Evolutionary conservation across 2,797 vertebrate genomes (phyloP).

Genomic region (Paguma larvata): DNA sequence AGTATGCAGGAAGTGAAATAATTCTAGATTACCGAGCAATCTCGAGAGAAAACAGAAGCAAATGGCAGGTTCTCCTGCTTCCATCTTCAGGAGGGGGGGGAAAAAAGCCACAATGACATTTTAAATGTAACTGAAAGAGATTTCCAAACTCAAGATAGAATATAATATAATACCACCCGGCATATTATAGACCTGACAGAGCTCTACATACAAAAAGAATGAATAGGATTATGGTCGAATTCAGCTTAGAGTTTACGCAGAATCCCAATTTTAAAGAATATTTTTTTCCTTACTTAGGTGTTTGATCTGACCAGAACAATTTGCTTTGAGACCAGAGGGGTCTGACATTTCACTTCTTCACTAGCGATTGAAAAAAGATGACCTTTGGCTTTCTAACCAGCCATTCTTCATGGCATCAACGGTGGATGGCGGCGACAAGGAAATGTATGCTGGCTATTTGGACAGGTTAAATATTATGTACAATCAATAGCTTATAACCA

Average conservation of each 20-base stretch:
- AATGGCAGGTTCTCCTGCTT: slow-evolving; percentile 38
- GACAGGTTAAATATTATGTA: slow-evolving; percentile 68
- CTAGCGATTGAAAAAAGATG: not conserved
- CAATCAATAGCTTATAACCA: slow-evolving; percentile 80
- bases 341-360: slow-evolving; percentile 59
- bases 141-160: slow-evolving; percentile 19
- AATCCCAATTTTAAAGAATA: slow-evolving; percentile 38
- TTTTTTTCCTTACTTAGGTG: slow-evolving; percentile 41
- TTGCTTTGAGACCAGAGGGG: slow-evolving; percentile 54
- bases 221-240: not conserved
- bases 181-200: not conserved
- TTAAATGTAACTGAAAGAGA: slow-evolving; percentile 44
- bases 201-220: slow-evolving; percentile 22
- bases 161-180: slow-evolving; percentile 13
- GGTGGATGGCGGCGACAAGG: not conserved
- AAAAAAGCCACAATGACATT: slow-evolving; percentile 2
- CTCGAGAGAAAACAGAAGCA: not conserved
- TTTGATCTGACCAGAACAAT: slow-evolving; percentile 9
- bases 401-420: slow-evolving; percentile 20
- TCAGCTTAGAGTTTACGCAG: slow-evolving; percentile 59
- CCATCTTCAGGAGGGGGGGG: not conserved
- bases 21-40: slow-evolving; percentile 52
- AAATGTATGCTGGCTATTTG: slow-evolving; percentile 74
- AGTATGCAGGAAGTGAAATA: not conserved
- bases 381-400: slow-evolving; percentile 73